Base-by-base conservation (phyloP, 2,797 vertebrate species). In the Eospalax fontanierii region DNA sequence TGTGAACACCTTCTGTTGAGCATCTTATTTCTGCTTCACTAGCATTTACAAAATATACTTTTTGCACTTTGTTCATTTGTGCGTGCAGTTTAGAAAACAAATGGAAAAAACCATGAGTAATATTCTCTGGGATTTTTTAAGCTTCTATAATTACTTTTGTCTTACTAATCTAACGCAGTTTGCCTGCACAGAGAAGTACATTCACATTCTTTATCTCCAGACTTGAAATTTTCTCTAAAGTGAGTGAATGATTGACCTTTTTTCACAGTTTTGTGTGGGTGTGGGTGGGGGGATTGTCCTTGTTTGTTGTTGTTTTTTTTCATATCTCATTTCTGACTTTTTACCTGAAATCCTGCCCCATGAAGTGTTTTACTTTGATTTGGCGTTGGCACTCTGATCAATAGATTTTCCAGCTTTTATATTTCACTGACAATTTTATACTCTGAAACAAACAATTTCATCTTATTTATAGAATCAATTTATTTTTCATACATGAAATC, bases 401-500 rank as follows among this genome's bases (percentile, higher is more conserved):
- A 75, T 70, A 85, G n/a, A 61, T 83, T 74, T 61, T 87, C 88
- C 18, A 88, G 84, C 90, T 28, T 88, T 15, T 35, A 38, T 21
- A 3, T 12, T 74, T 93, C n/a, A 71, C 1, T 86, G 61, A 46
- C 75, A 21, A 61, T 19, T 93, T 26, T 83, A 12, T n/a, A 24
- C 76, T 19, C 11, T 74, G 71, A 24, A 57, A 73, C 14, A 85
- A 88, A 30, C 14, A 57, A 40, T 59, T 8, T 2, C 5, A 61
- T 0, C 0, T 76, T 68, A 38, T 75, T 65, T 61, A n/a, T 5
- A 85, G 2, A 35, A 16, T 80, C 30, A 46, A 33, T 84, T 79
- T 79, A 75, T 46, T 95, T 91, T 83, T 89, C 57, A 95, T 1
- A 38, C 86, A 35, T 78, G 30, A 1, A 63, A 87, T n/a, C n/a